Evolutionary conservation across 2,797 vertebrate species (phyloP).

Genomic region (Carcharodon carcharias): DNA sequence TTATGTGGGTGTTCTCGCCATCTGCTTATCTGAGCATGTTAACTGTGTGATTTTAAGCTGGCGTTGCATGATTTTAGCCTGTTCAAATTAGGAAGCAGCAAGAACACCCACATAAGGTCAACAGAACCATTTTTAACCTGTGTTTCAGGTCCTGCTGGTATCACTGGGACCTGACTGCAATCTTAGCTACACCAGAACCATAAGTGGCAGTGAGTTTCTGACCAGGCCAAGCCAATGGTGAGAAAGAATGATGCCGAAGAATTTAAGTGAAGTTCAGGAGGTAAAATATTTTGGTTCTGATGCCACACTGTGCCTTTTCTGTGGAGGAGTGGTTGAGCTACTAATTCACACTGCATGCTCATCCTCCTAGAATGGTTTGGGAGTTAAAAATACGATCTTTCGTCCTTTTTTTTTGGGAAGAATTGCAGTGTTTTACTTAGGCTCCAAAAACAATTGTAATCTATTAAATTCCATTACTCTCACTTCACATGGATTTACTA

Average conservation of each 20-base stretch:
- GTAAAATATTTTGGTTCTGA: neutral
- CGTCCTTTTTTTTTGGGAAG: conserved; percentile 53
- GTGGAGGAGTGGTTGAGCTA: neutral
- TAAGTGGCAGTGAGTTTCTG: neutral
- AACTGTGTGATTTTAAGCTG: neutral
- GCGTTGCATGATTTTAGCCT: neutral
- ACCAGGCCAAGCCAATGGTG: neutral
- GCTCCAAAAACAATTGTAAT: conserved; percentile 51
- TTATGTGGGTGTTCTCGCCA: neutral
- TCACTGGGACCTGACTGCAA: neutral
- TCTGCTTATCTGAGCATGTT: neutral
- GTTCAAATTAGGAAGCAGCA: neutral
- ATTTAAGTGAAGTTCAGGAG: neutral
- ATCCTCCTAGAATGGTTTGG: too few species aligned
- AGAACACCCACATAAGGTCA: neutral
- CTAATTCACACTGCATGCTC: neutral
- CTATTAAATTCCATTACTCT: conserved; percentile 55
- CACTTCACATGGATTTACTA: conserved; percentile 58
- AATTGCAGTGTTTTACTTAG: conserved; percentile 53
- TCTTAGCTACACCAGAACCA: neutral
- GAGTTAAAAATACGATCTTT: conserved; percentile 9
- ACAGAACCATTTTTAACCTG: neutral
- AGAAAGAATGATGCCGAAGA: neutral
- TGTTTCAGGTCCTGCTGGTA: neutral
- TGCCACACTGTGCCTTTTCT: neutral